A percentile compares a stretch with the other conserved stretches of the same genome.
Conservation (phyloP, 2,888 invertebrate genomes). For the Leptinotarsa peninsularis region DNA sequence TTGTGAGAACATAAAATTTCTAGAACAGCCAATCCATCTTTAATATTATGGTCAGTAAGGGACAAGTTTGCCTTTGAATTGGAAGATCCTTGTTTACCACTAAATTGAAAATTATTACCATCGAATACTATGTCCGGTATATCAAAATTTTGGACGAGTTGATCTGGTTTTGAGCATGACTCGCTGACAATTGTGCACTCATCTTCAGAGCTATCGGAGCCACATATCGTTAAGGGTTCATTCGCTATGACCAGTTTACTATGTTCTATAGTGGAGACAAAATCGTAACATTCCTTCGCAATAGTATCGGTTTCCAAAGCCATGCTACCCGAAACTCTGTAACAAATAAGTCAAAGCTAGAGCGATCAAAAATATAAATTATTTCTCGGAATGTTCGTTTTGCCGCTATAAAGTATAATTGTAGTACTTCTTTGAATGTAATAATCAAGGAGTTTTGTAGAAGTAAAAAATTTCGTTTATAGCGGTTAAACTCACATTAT, state of each 20-base stretch:
- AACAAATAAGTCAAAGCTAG: slow-evolving; percentile 40
- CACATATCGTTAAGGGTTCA: slow-evolving; percentile 34
- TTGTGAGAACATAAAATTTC: slow-evolving; percentile 35
- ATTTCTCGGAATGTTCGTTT: too few relatives aligned
- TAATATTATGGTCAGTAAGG: slow-evolving; percentile 22
- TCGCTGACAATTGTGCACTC: slow-evolving; percentile 37
- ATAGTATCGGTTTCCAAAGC: slow-evolving; percentile 34
- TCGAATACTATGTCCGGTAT: slow-evolving; percentile 36
- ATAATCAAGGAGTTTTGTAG: too few relatives aligned
- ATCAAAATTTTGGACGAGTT: slow-evolving; percentile 22
- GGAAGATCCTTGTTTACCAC: slow-evolving; percentile 21
- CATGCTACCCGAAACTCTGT: slow-evolving; percentile 35
- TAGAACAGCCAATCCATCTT: slow-evolving; percentile 36
- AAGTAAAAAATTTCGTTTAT: background rate
- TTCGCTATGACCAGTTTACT: slow-evolving; percentile 35
- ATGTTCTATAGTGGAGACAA: slow-evolving; percentile 34
- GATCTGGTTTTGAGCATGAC: slow-evolving; percentile 12
- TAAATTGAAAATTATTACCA: slow-evolving; percentile 34
- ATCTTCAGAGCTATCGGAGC: slow-evolving; percentile 26
- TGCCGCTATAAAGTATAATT: too few relatives aligned
- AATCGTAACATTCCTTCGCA: slow-evolving; percentile 34
- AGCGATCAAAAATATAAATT: slow-evolving; percentile 24
- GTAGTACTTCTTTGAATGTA: background rate
- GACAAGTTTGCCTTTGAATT: slow-evolving; percentile 12
- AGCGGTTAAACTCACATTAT: background rate